Conservation (phyloP, 1,140 invertebrate species). For the Drosophila guanche region DNA sequence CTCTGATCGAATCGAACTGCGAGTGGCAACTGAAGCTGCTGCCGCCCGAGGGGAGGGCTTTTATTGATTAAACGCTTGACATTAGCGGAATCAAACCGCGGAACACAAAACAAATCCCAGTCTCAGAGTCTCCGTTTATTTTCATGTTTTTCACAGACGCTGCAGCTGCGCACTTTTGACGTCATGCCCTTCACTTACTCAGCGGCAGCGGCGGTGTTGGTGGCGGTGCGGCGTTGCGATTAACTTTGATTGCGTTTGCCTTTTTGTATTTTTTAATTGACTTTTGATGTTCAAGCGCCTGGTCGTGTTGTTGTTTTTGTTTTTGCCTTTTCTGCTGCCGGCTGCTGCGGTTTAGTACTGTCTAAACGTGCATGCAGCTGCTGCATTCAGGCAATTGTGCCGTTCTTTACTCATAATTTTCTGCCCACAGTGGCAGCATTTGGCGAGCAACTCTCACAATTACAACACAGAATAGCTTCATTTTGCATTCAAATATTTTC, state of each 20-base stretch:
- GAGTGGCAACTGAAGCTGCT: slow-evolving; percentile 47
- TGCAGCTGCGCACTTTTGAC: slow-evolving; percentile 59
- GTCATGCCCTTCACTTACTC: slow-evolving; percentile 78
- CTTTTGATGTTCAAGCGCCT: slow-evolving; percentile 38
- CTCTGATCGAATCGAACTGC: neutral
- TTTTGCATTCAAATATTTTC: too few species aligned
- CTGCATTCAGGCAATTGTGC: too few species aligned
- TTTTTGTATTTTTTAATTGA: slow-evolving; percentile 52
- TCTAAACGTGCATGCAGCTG: too few species aligned
- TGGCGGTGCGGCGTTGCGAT: slow-evolving; percentile 7
- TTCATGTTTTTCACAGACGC: slow-evolving; percentile 20
- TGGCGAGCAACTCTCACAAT: too few species aligned
- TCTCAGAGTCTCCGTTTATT: neutral
- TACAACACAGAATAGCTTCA: too few species aligned
- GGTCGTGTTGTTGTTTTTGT: slow-evolving; percentile 22
- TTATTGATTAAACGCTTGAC: slow-evolving; percentile 37
- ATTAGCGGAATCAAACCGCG: slow-evolving; percentile 5
- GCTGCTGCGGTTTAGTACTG: neutral
- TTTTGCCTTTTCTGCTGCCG: neutral
- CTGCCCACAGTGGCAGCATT: too few species aligned
- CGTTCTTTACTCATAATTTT: too few species aligned
- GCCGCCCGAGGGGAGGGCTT: slow-evolving; percentile 31
- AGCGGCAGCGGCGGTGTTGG: slow-evolving; percentile 1
- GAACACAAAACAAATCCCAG: neutral
- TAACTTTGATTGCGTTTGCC: slow-evolving; percentile 37